Percentiles rank a stretch among this genome's conserved stretches.
Conservation (phyloP, 2,888 invertebrate species). For the Caradrina kadenii region DNA sequence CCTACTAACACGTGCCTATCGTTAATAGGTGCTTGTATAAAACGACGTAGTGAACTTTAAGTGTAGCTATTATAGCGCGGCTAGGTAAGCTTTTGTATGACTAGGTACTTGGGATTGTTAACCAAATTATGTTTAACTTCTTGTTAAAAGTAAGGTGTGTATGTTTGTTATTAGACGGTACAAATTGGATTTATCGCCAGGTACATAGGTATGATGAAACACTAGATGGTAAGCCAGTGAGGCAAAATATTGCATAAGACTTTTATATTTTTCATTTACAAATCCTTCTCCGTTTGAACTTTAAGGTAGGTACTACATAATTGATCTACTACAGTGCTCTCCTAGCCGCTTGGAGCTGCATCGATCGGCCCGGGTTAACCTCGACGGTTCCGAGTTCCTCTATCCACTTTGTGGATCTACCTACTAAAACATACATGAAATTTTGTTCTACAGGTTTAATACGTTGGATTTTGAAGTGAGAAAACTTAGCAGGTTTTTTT, state of each 20-base stretch:
- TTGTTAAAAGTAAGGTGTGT: not conserved
- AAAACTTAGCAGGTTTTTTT: not conserved
- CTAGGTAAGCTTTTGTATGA: conserved; percentile 6
- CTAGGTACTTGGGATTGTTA: not conserved
- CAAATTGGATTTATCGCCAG: not conserved
- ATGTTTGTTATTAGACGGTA: not conserved
- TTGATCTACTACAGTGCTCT: conserved; percentile 12
- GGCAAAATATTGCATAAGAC: not conserved
- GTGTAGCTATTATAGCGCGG: conserved; percentile 1
- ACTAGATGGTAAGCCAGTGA: not conserved
- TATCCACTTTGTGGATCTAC: conserved; percentile 20
- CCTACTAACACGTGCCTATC: conserved; percentile 46
- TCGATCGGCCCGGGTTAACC: conserved; percentile 81
- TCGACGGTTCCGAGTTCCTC: conserved; percentile 27
- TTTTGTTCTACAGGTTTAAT: conserved; percentile 5
- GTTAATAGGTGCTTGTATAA: conserved; percentile 54
- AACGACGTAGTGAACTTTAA: conserved; percentile 48
- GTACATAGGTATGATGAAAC: not conserved
- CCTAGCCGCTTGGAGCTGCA: conserved; percentile 68
- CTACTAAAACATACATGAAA: conserved; percentile 16
- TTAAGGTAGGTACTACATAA: conserved; percentile 12
- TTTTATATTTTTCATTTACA: not conserved
- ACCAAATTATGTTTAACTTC: no score
- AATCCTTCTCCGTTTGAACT: not conserved
- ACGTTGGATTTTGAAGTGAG: not conserved